Evolutionary conservation across 2,888 invertebrate species (phyloP).

Genomic region (Calliopum simillimum): DNA sequence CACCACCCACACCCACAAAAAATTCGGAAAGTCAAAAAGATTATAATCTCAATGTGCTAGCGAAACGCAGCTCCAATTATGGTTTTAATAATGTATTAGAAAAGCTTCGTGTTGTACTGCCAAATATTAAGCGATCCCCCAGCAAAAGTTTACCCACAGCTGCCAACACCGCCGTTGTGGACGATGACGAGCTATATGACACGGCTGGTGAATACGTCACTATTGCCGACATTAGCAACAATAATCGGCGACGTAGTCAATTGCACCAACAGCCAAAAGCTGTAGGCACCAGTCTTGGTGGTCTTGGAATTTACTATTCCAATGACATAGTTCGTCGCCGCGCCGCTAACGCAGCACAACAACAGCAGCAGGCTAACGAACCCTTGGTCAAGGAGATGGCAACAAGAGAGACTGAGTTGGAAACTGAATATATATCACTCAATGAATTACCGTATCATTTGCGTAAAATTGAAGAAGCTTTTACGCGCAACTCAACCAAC

Average conservation of each 20-base stretch:
- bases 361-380: constrained; percentile 11
- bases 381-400: constrained; percentile 1
- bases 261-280: constrained; percentile 32
- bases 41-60: constrained; percentile 62
- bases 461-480: constrained; percentile 52
- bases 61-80: constrained; percentile 67
- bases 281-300: constrained; percentile 44
- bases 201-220: constrained; percentile 83
- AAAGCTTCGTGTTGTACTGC: constrained; percentile 76
- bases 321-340: constrained; percentile 76
- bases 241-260: constrained; percentile 70
- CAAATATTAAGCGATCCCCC: constrained; percentile 71
- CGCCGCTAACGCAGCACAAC: not conserved
- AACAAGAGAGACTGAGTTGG: constrained; percentile 53
- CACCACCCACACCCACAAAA: constrained; percentile 49
- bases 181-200: constrained; percentile 64
- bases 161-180: constrained; percentile 68
- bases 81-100: constrained; percentile 81
- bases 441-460: constrained; percentile 78
- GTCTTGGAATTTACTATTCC: constrained; percentile 71
- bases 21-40: constrained; percentile 53
- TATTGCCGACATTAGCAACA: constrained; percentile 84
- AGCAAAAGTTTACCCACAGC: constrained; percentile 66
- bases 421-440: constrained; percentile 80
- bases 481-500: constrained; percentile 39